Evolutionary conservation across 2,113 vertebrate genomes (phyloP).

Genomic region (Oreochromis aureus): DNA sequence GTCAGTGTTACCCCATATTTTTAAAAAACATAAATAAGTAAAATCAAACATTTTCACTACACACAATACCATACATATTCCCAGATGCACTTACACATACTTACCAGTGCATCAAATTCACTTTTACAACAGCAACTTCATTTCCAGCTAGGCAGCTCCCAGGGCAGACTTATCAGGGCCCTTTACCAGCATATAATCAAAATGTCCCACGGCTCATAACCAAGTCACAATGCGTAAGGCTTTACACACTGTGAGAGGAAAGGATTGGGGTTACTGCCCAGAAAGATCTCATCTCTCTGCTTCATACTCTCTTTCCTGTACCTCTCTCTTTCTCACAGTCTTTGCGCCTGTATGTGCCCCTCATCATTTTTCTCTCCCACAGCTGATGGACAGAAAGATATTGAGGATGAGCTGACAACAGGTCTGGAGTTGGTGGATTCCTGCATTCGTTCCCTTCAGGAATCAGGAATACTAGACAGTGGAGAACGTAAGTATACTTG

Average conservation of each 20-base stretch:
- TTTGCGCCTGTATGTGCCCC: not conserved
- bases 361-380: not conserved
- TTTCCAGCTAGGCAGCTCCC: not conserved
- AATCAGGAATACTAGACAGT: slow-evolving; percentile 93
- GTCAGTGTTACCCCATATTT: not conserved
- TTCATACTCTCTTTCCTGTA: not conserved
- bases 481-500: slow-evolving; percentile 83
- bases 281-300: not conserved
- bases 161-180: not conserved
- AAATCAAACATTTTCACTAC: not conserved
- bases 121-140: not conserved
- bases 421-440: slow-evolving; percentile 97
- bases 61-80: not conserved
- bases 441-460: slow-evolving; percentile 94
- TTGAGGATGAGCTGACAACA: slow-evolving; percentile 97
- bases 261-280: not conserved
- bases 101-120: not conserved
- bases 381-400: slow-evolving; percentile 93
- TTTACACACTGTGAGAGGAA: not conserved
- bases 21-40: not conserved
- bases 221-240: not conserved
- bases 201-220: not conserved
- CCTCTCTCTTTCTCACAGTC: not conserved
- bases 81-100: not conserved
- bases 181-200: slow-evolving; percentile 4